A percentile compares a stretch with the other conserved stretches of the same genome.
These are phyloP conservation scores for Mastomys natalensis DNA, from an alignment of 2,113 vertebrate genomes.

Conservation along the genomic window DNA sequence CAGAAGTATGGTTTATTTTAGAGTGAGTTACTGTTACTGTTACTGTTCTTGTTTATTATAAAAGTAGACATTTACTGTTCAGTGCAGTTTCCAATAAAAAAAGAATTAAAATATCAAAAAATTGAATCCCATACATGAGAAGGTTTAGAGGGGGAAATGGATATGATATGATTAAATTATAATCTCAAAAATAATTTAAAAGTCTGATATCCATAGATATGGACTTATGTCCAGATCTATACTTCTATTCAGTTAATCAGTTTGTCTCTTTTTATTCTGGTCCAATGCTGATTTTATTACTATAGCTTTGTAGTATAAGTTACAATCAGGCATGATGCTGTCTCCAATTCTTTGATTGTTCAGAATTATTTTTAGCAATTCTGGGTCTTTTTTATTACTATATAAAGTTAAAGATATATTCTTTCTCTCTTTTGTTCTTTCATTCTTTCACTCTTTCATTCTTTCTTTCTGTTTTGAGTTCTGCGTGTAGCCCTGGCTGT, in stretches of 20 bases:
- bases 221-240: not conserved
- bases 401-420: not conserved
- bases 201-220: not conserved
- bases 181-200: not conserved
- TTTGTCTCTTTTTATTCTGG: not conserved
- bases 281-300: not conserved
- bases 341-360: not conserved
- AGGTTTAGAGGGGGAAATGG: not conserved
- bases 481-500: too few relatives aligned
- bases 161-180: not conserved
- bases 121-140: not conserved
- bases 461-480: too few relatives aligned
- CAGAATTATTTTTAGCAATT: not conserved
- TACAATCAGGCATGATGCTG: not conserved
- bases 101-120: not conserved
- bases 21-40: conserved; percentile 93
- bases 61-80: conserved; percentile 98
- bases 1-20: conserved; percentile 93
- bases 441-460: too few relatives aligned
- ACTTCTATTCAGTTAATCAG: not conserved
- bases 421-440: too few relatives aligned
- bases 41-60: conserved; percentile 98
- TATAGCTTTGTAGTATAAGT: not conserved
- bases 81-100: conserved; percentile 86
- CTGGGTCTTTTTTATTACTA: not conserved